Evolutionary conservation across 2,888 invertebrate species (phyloP).

Genomic region (Chloromyia formosa): DNA sequence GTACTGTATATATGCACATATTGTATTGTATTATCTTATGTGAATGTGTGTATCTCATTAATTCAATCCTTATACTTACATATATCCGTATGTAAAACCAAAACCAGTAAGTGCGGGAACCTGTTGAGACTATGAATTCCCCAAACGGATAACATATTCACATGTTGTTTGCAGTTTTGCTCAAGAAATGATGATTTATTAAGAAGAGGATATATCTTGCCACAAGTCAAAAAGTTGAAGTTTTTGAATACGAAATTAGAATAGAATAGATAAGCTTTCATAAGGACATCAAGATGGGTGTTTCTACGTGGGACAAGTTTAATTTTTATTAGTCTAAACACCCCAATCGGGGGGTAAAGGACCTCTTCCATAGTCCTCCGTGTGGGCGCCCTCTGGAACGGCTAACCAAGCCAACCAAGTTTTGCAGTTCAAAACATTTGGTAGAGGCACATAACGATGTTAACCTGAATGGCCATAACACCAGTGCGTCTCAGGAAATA

Average conservation of each 20-base stretch:
- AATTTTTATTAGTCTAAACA: too few species aligned
- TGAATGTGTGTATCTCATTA: neutral
- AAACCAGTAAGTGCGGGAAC: constrained; percentile 49
- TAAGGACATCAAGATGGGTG: too few species aligned
- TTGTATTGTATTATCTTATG: neutral
- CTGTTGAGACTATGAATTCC: constrained; percentile 51
- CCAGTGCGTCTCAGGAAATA: too few species aligned
- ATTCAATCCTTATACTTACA: constrained; percentile 6
- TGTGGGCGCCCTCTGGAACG: too few species aligned
- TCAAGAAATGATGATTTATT: constrained; percentile 45
- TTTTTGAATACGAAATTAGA: neutral
- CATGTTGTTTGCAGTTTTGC: constrained; percentile 48
- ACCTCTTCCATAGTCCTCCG: too few species aligned
- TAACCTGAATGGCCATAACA: too few species aligned
- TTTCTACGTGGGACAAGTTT: too few species aligned
- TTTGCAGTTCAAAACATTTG: too few species aligned
- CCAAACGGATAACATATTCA: constrained; percentile 50
- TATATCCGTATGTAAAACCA: constrained; percentile 31
- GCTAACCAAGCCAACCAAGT: too few species aligned
- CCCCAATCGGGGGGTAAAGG: too few species aligned
- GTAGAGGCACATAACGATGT: too few species aligned
- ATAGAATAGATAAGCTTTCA: neutral
- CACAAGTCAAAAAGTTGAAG: constrained; percentile 4
- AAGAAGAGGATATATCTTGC: constrained; percentile 40
- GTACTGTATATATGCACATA: neutral